Base-by-base conservation (phyloP, 2,797 vertebrate genomes). In the Pipistrellus pygmaeus region DNA sequence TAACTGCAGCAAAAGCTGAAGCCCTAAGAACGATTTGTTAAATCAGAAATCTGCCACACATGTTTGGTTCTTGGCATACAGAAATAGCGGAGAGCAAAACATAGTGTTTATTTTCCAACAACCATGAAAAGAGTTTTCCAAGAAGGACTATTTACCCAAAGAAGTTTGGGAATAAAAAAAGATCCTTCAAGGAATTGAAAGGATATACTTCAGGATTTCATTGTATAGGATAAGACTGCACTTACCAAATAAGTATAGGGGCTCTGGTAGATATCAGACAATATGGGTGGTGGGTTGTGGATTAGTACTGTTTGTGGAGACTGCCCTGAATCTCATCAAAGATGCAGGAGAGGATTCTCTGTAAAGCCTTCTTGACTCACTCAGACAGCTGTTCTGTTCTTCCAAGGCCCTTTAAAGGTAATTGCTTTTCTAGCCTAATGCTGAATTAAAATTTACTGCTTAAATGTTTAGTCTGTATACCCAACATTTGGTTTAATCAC, bases 31-130 rank as follows among this genome's bases (percentile, higher is more conserved):
- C 53, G 77, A 81, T 91, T 97, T 97, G 97, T 96, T 96, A 94
- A 96, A 94, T 96, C 96, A 96, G 96, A 96, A 88, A 91, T 69
- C 88, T 97, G 92, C 95, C 95, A 91, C 44, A 84, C 76, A 78
- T 72, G 44, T 77, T 91, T 92, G 95, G 85, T 96, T 92, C 96
- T 96, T 91, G 93, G 96, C 95, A 77, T 66, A 35, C 18, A 95
- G 48, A 51, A 69, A 78, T 89, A 92, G 20, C 60, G 8, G 57
- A 93, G 64, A 95, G 91, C 62, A 93, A 97, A 97, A 94, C 62
- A 60, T 88, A 9, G 85, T 93, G 92, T 95, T 98, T 97, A 96
- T 69, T 98, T 96, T 96, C 80, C 53, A 94, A 78, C 78, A 97
- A 88, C 78, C 81, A 76, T 57, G 81, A 95, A 62, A 82, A 69